Evolutionary conservation across 1,140 invertebrate species (phyloP).

Genomic region (Hetaerina americana): DNA sequence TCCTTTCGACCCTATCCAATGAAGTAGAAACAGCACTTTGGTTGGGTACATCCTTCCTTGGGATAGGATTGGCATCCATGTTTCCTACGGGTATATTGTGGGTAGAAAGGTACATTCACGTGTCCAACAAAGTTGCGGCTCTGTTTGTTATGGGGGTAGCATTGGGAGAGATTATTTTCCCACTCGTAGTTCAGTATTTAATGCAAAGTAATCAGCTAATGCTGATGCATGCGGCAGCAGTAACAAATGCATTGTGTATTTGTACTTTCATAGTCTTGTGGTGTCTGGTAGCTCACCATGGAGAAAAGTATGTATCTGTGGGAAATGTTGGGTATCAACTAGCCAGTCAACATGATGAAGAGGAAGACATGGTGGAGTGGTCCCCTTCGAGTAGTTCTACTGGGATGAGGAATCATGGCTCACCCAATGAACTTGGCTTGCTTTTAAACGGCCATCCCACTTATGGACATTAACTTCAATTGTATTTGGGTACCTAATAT

Average conservation of each 20-base stretch:
- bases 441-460: background rate
- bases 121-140: constrained; percentile 34
- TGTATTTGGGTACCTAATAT: background rate
- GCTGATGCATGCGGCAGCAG: constrained; percentile 21
- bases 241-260: constrained; percentile 13
- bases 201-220: constrained; percentile 24
- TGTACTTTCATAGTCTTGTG: constrained; percentile 12
- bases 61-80: constrained; percentile 35
- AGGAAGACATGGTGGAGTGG: constrained; percentile 16
- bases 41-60: constrained; percentile 24
- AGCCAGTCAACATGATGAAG: constrained; percentile 21
- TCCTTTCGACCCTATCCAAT: constrained; percentile 26
- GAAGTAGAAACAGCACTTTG: constrained; percentile 22
- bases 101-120: constrained; percentile 32
- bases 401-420: background rate
- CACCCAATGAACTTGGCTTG: background rate
- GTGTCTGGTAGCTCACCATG: constrained; percentile 9
- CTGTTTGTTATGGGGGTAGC: constrained; percentile 33
- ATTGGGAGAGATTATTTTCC: constrained; percentile 34
- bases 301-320: constrained; percentile 11
- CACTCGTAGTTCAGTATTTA: constrained; percentile 25
- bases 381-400: constrained; percentile 5
- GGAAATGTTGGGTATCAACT: constrained; percentile 20
- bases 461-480: background rate
- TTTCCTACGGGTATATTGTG: constrained; percentile 34